Evolutionary conservation across 1,140 invertebrate species (phyloP), one percentile per base, ranked within the genome.

Genomic region (Phenacoccus solenopsis): DNA sequence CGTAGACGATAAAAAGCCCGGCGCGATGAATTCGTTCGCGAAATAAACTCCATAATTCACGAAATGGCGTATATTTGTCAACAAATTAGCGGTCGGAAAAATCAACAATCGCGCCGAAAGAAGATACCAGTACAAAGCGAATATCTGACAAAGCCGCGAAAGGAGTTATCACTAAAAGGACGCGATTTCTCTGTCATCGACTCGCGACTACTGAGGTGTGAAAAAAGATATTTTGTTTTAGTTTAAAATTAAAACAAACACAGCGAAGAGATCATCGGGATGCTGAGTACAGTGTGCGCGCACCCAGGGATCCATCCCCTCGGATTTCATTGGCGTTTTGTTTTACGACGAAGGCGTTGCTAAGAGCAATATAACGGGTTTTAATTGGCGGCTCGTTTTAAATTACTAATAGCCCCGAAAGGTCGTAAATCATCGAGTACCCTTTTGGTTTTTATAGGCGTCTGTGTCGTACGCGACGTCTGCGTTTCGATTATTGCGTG

Each of bases 101-200:
- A 64, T 64, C 25, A 64, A 64, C 59, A 27, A 24, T 24, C 7
- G 25, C 59, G 4, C 9, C 16, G 16, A 22, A n/a, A 5, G 59
- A 64, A 64, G 16, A 64, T 24, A 64, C 21, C 16, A 59, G 20
- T 7, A 20, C 59, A 64, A 64, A 64, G 25, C 59, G 16, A 64
- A 64, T 10, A 38, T 25, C 59, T 64, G 59, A 64, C 59, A 64
- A 64, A 25, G 10, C 59, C 25, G 59, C 59, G 59, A 64, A 64
- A 64, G 59, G 59, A 64, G 22, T 64, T 64, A 64, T 64, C 59
- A 64, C 59, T 20, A 22, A 64, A 16, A 27, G 59, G 22, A 64
- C 59, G 59, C 59, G 59, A 64, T 64, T 64, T 64, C 59, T 64
- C 59, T 64, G 25, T 64, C 59, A 64, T 64, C 59, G 59, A 64